Base-by-base conservation (phyloP, 2,113 vertebrate genomes). In the Azemiops feae region DNA sequence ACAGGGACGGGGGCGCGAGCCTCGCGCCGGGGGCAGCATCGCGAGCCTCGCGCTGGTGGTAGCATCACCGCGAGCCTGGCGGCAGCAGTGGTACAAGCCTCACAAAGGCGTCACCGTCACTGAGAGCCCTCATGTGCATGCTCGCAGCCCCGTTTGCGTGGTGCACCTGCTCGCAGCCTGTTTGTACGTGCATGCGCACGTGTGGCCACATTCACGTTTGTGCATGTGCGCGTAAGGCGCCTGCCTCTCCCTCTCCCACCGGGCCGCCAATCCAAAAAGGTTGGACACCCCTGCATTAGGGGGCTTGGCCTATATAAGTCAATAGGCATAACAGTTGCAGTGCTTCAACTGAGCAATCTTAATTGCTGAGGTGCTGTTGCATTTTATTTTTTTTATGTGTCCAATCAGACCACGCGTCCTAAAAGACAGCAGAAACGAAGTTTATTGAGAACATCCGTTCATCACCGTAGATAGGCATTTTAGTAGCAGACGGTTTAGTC, bases 91-190 rank as follows among this genome's bases (percentile, higher is more conserved):
- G 0, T 3, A 47, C 47, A 47, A 47, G 1, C 47, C 8, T 50
- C 0, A 50, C 47, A 50, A 50, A 50, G 47, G 1, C 0, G 0
- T 50, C 1, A 1, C 0, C 0, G 1, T 8, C 8, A 50, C 47
- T 50, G 7, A 50, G 47, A 50, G 47, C 47, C 47, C 47, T 50
- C 47, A 50, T 0, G 8, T 50, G 8, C 47, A 50, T 9, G 47
- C 47, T 50, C 8, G 8, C 47, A 50, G 47, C 47, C 47, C 47
- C 47, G 1, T 9, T 50, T 50, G 47, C 8, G 8, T 8, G 47
- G 47, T 50, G 47, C 47, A 50, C 47, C 47, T 50, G 45, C 45
- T 47, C 45, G 1, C 45, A 47, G 45, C 45, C 45, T 47, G 45
- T 5, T 47, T 47, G 5, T 47, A 47, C 5, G 1, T 1, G 1